Conservation (phyloP, 2,797 vertebrate genomes). For the Momotus momota region DNA sequence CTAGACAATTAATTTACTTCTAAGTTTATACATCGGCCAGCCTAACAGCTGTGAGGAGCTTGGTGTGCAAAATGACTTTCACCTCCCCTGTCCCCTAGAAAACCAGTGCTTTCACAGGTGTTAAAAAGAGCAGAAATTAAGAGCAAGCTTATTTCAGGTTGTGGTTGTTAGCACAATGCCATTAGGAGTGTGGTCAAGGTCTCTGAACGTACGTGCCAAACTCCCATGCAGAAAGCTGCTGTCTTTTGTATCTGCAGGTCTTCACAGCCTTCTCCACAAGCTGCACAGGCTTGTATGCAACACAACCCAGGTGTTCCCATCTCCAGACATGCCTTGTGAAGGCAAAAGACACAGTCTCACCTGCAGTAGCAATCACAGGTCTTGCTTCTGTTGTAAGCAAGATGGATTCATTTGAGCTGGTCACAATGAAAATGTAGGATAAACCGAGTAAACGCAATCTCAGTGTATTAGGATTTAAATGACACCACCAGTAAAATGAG, state of each 20-base stretch:
- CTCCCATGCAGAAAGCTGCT: rapidly evolving
- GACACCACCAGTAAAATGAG: not conserved
- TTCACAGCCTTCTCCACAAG: not conserved
- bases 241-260: not conserved
- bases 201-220: not conserved
- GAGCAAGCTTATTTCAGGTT: not conserved
- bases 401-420: not conserved
- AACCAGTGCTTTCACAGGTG: not conserved
- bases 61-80: not conserved
- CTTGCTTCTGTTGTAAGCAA: not conserved
- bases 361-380: not conserved
- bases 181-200: not conserved
- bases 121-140: not conserved
- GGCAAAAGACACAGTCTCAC: not conserved
- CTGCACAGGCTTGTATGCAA: not conserved
- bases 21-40: not conserved
- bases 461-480: not conserved
- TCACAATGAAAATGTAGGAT: not conserved
- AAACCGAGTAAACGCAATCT: not conserved
- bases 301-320: not conserved
- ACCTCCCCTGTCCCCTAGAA: not conserved
- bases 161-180: not conserved
- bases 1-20: not conserved
- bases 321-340: rapidly evolving
- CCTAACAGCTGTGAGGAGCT: not conserved